These are phyloP conservation scores for Chlamydotis undulata DNA, from an alignment of 2,113 vertebrate species.

Conservation along the genomic window DNA sequence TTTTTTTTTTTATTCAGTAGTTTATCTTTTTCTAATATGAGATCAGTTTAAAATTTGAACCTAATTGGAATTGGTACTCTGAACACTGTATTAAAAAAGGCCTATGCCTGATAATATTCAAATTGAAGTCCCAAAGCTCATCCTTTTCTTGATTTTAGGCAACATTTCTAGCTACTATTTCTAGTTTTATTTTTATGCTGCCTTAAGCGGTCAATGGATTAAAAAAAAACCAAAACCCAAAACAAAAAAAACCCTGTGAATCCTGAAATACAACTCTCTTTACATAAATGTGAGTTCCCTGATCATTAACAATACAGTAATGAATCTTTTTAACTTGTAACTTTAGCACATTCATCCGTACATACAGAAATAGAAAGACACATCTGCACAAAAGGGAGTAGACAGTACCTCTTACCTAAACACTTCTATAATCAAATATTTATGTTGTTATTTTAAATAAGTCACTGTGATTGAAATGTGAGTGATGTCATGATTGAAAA, in stretches of 20 bases:
- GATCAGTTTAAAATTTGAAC: neutral
- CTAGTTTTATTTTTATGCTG: neutral
- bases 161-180: neutral
- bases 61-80: neutral
- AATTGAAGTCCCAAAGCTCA: neutral
- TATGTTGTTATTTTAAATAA: neutral
- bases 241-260: neutral
- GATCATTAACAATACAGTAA: neutral
- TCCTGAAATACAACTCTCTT: neutral
- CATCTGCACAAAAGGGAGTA: neutral
- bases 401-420: neutral
- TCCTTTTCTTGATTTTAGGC: neutral
- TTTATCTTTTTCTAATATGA: neutral
- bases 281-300: neutral
- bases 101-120: neutral
- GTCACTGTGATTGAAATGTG: neutral
- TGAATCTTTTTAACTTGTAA: neutral
- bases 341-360: fast-evolving
- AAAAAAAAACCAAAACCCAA: neutral
- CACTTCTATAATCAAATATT: neutral
- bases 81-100: neutral
- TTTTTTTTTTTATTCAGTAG: neutral
- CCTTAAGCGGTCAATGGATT: neutral
- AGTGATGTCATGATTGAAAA: neutral
- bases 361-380: neutral